Conservation (phyloP, 1,140 invertebrate genomes). For the Drosophila sturtevanti region DNA sequence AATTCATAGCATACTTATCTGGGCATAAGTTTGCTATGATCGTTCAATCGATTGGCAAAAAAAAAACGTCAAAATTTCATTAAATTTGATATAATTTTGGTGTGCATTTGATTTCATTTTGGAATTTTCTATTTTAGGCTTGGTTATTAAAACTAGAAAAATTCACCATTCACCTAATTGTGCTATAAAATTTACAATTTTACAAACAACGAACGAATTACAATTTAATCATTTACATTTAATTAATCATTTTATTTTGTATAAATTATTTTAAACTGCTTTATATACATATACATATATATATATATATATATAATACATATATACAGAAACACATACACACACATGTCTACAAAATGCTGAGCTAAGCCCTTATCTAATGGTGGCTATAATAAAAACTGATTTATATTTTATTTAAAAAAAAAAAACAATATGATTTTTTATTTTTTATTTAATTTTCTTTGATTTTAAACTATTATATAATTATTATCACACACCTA, state of each 20-base stretch:
- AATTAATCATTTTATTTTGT: conserved; percentile 40
- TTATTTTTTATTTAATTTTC: conserved; percentile 22
- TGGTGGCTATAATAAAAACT: conserved; percentile 57
- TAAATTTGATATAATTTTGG: background rate
- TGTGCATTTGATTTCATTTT: conserved; percentile 13
- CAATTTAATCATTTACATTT: conserved; percentile 22
- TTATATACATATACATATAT: conserved; percentile 22
- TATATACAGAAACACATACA: background rate
- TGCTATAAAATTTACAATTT: conserved; percentile 45
- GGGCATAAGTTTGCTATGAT: conserved; percentile 54
- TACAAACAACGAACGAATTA: conserved; percentile 51
- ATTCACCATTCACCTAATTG: conserved; percentile 46
- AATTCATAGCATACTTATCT: conserved; percentile 55
- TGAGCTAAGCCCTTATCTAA: conserved; percentile 27
- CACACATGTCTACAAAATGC: conserved; percentile 19
- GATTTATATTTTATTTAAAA: conserved; percentile 35
- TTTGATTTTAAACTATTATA: background rate
- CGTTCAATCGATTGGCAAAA: conserved; percentile 11
- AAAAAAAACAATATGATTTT: conserved; percentile 17
- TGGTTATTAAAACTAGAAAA: conserved; percentile 69
- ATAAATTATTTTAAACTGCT: conserved; percentile 47
- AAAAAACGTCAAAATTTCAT: conserved; percentile 11
- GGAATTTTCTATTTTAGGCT: conserved; percentile 76
- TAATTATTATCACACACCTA: background rate
- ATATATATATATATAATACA: conserved; percentile 8